These are phyloP conservation scores for Scrobipalpa costella DNA, from an alignment of 2,888 invertebrate genomes.

Conservation along the genomic window DNA sequence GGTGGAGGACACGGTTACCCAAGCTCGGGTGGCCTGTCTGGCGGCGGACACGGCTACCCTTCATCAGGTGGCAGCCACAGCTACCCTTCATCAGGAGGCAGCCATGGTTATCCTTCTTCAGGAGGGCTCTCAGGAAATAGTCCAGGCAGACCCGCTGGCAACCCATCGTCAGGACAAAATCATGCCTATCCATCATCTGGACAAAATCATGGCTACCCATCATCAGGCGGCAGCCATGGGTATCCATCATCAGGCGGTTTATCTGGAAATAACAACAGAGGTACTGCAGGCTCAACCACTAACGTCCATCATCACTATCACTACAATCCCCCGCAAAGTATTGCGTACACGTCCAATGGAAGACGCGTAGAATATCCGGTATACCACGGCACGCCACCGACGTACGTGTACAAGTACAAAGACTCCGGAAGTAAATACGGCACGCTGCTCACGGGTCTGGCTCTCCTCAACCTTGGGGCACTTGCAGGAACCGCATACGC, in stretches of 20 bases:
- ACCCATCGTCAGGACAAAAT: slow-evolving; percentile 42
- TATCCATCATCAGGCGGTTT: slow-evolving; percentile 42
- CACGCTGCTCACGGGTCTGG: slow-evolving; percentile 64
- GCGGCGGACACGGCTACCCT: slow-evolving; percentile 35
- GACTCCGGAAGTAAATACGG: slow-evolving; percentile 73
- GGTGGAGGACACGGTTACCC: slow-evolving; percentile 51
- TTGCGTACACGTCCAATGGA: slow-evolving; percentile 60
- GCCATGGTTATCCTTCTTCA: slow-evolving; percentile 41
- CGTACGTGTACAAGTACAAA: slow-evolving; percentile 67
- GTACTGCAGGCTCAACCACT: slow-evolving; percentile 44
- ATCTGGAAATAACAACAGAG: slow-evolving; percentile 34
- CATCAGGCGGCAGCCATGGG: slow-evolving; percentile 39
- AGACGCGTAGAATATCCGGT: slow-evolving; percentile 62
- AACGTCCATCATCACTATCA: slow-evolving; percentile 62
- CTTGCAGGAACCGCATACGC: slow-evolving; percentile 57
- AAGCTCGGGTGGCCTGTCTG: slow-evolving; percentile 49
- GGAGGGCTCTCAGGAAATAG: slow-evolving; percentile 41
- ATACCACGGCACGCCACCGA: slow-evolving; percentile 64
- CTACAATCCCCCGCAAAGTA: slow-evolving; percentile 66
- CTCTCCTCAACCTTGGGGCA: slow-evolving; percentile 67
- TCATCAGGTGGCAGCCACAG: slow-evolving; percentile 40
- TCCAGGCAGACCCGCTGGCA: slow-evolving; percentile 32
- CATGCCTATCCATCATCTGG: slow-evolving; percentile 37
- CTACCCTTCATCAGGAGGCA: slow-evolving; percentile 38
- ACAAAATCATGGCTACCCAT: slow-evolving; percentile 41